Evolutionary conservation across 2,113 vertebrate species (phyloP).

Genomic region (Chaetops frenatus): DNA sequence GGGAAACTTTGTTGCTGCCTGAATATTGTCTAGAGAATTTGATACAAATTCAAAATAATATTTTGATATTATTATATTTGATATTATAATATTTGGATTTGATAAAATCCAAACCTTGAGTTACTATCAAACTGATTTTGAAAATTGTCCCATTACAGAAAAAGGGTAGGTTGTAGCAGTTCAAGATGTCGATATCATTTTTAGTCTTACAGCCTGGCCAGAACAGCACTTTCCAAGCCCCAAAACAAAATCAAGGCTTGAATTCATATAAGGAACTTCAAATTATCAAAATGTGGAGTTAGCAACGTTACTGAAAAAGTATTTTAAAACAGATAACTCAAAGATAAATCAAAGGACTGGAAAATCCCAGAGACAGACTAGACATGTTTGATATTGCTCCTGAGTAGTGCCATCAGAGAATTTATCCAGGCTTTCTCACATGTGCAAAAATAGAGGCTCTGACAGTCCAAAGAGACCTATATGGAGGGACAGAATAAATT

Average conservation of each 20-base stretch:
- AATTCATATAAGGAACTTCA: background rate
- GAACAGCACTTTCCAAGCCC: background rate
- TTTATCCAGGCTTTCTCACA: background rate
- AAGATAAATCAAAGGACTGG: background rate
- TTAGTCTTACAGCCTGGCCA: background rate
- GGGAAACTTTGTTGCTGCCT: background rate
- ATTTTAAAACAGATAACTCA: background rate
- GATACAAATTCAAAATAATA: too few species aligned
- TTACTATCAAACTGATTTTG: background rate
- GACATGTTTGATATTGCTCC: background rate
- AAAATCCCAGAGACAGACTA: background rate
- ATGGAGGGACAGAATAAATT: background rate
- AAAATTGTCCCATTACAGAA: background rate
- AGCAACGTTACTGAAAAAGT: background rate
- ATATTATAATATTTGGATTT: too few species aligned
- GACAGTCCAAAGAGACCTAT: background rate
- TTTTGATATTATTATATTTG: too few species aligned
- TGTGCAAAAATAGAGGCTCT: background rate
- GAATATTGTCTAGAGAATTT: background rate
- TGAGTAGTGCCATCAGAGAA: background rate
- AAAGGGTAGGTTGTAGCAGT: background rate
- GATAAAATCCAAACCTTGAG: background rate
- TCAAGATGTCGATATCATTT: background rate
- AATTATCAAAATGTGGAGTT: background rate
- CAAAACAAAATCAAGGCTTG: background rate